These are phyloP conservation scores for Cariama cristata DNA, from an alignment of 2,113 vertebrate species.

Conservation along the genomic window DNA sequence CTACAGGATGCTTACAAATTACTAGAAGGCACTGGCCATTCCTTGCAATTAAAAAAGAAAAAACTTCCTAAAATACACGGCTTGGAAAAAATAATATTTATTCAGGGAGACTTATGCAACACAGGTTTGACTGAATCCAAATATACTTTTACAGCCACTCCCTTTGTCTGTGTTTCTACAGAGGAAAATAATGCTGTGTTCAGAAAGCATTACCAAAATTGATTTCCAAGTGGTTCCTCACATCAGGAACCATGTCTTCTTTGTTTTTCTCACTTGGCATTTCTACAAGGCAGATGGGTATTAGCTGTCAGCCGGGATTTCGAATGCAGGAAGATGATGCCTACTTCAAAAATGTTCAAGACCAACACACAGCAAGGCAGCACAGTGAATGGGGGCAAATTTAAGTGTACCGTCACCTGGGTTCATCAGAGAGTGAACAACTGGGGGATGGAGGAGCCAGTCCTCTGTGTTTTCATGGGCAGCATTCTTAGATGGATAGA, in stretches of 20 bases:
- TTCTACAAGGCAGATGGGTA: not conserved
- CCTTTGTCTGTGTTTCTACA: not conserved
- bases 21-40: rapidly evolving
- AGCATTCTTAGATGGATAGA: not conserved
- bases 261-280: not conserved
- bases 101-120: not conserved
- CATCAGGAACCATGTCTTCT: not conserved
- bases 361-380: not conserved
- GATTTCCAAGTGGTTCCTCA: not conserved
- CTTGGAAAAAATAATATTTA: not conserved
- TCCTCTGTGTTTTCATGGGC: not conserved
- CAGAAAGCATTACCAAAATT: not conserved
- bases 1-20: not conserved
- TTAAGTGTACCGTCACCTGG: not conserved
- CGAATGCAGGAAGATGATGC: not conserved
- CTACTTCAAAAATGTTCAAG: not conserved
- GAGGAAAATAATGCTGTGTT: not conserved
- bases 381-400: not conserved
- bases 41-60: not conserved
- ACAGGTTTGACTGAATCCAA: not conserved
- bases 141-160: not conserved
- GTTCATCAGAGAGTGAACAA: not conserved
- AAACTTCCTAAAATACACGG: not conserved
- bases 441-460: not conserved
- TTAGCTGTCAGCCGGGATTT: not conserved